Base-by-base conservation (phyloP, 2,888 invertebrate species). In the Athalia cordata region DNA sequence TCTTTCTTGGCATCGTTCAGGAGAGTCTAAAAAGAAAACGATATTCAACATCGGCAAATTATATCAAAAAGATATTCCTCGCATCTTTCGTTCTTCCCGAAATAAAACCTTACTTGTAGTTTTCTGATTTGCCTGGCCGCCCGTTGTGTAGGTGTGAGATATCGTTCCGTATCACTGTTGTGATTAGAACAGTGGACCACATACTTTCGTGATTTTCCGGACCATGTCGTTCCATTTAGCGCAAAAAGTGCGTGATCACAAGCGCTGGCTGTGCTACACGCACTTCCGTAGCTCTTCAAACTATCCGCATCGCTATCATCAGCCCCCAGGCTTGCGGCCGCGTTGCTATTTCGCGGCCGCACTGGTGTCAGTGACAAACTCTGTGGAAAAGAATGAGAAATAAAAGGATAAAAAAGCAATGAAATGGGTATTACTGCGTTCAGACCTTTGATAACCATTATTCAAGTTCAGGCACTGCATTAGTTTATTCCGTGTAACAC, bases 81-180 rank as follows among this genome's bases (percentile, higher is more conserved):
- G 70, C 52, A 11, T 57, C 13, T 13, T 62, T 7, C n/a, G 11
- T 29, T 29, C 29, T 29, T 29, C 29, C 29, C 29, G 2, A 50
- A 13, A 45, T 7, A 5, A 57, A 29, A 9, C 43, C 81, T 83
- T 82, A 91, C 91, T 89, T 91, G 91, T 66, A 97, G 93, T 79
- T 95, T 93, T 80, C 95, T 93, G 57, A 97, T 94, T 89, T 96
- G 96, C 83, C 94, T 92, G 85, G 96, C 95, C 8, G 96, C 96
- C 80, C 97, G 92, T 89, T 97, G 97, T 0, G 97, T 97, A 11
- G 97, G 97, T 75, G 97, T 97, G 79, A 97, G 92, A 89, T 97
- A 97, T 85, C 96, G 96, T 80, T 96, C 95, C 65, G 94, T 95
- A 70, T 95, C 94, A 0, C 94, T 95, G 5, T 94, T 94, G 88